Base-by-base conservation (phyloP, 2,797 vertebrate genomes). In the Muraenolepis orangiensis region DNA sequence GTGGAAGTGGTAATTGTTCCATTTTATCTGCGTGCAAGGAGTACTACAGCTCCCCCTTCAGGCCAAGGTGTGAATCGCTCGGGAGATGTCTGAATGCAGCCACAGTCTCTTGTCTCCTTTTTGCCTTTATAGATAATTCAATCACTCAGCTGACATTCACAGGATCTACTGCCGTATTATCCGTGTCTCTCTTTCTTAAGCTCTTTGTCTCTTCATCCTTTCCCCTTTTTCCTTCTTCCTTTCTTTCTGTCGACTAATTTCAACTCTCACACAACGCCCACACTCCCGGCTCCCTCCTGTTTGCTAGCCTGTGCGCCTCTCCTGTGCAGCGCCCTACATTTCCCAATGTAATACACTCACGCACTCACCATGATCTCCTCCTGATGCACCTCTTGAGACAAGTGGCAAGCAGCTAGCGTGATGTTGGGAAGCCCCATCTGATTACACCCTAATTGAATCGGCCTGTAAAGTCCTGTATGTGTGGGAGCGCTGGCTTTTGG, bases 391-490 rank as follows among this genome's bases (percentile, higher is more conserved):
- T 80, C 84, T 72, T n/a, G 16, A 3, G 69, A 34, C 72, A 51
- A 81, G 73, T 29, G 61, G 72, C 10, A 70, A 1, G 26, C 71
- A 82, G 82, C 77, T 72, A 42, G 0, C 66, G 28, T 28, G 12
- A 70, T 72, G 66, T 82, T 84, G 80, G 82, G 81, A 70, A 29
- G 4, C 83, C 78, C 79, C 86, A 86, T 90, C 74, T 29, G 77
- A 87, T 91, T 87, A 85, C 69, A 1, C 0, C 30, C 36, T 81
- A 89, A 92, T 90, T 66, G 67, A 85, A 86, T 91, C 80, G 76
- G 67, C 34, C 38, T 38, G 61, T 34, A 51, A 51, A 3, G 1
- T n/a, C 46, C 46, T n/a, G 5, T 4, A 20, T 12, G 6, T 38
- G 6, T 7, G 3, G 13, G 46, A 51, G 2, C 5, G 20, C 46